A percentile compares a stretch with the other conserved stretches of the same genome.
phyloP scores from a whole-genome alignment of 2,113 vertebrate genomes.

The Ranitomeya imitator region DNA sequence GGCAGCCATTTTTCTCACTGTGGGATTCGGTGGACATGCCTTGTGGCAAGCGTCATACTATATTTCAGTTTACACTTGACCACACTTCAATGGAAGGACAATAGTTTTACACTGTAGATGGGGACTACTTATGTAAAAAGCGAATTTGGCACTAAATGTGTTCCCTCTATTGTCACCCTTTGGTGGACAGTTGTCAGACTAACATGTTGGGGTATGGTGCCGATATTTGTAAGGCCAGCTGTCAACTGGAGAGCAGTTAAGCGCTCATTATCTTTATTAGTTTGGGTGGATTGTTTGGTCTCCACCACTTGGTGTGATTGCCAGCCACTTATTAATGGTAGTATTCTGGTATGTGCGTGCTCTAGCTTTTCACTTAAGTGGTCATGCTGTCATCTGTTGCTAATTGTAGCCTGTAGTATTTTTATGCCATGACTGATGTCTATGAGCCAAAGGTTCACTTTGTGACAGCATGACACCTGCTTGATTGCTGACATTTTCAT shows the following conservation, averaged over 20 bases:
- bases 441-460: neutral
- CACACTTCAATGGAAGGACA: too few relatives aligned
- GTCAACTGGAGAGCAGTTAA: neutral
- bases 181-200: too few relatives aligned
- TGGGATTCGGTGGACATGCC: too few relatives aligned
- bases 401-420: conserved; percentile 35
- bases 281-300: neutral
- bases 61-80: too few relatives aligned
- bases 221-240: neutral
- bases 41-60: too few relatives aligned
- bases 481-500: conserved; percentile 7
- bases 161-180: too few relatives aligned
- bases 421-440: conserved; percentile 18
- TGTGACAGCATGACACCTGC: neutral
- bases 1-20: too few relatives aligned
- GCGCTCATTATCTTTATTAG: neutral
- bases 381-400: conserved; percentile 9
- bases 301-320: neutral
- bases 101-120: too few relatives aligned
- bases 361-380: neutral
- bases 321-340: neutral
- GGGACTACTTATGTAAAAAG: too few relatives aligned
- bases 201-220: too few relatives aligned
- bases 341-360: conserved; percentile 3
- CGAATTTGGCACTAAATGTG: too few relatives aligned